Evolutionary conservation across 1,140 invertebrate species (phyloP).

Genomic region (Apis cerana): DNA sequence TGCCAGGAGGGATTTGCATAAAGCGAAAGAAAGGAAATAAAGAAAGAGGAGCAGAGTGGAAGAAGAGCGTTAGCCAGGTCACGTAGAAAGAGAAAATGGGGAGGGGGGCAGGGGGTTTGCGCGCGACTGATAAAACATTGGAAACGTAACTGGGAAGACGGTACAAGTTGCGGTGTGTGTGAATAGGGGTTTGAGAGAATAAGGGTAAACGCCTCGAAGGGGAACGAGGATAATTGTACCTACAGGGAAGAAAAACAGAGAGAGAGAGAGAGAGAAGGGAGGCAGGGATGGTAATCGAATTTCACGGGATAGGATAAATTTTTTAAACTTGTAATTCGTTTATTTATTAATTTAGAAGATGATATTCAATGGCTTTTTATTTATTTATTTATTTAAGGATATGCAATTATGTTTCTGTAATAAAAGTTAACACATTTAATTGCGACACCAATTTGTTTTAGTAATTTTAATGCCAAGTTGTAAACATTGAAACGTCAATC

Average conservation of each 20-base stretch:
- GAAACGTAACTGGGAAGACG: neutral
- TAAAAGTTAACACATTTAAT: too few relatives aligned
- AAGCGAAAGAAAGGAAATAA: neutral
- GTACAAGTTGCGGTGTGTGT: neutral
- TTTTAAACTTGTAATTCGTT: too few relatives aligned
- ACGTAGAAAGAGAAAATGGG: neutral
- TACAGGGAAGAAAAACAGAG: neutral
- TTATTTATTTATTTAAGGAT: too few relatives aligned
- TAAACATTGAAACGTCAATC: too few relatives aligned
- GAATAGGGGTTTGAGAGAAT: neutral
- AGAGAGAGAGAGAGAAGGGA: neutral
- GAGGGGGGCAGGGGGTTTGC: neutral
- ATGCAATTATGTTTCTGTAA: too few relatives aligned
- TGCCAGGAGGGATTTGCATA: slow-evolving; percentile 6
- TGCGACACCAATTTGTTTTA: too few relatives aligned
- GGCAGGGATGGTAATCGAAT: too few relatives aligned
- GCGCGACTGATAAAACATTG: neutral
- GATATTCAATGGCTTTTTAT: too few relatives aligned
- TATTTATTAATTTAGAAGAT: too few relatives aligned
- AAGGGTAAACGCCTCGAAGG: neutral
- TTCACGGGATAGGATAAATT: too few relatives aligned
- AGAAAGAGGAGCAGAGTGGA: slow-evolving; percentile 7
- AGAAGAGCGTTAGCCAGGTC: slow-evolving; percentile 4
- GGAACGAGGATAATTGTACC: neutral
- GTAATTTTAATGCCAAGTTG: too few relatives aligned